These are phyloP conservation scores for Venustoraphidia nigricollis DNA, from an alignment of 2,888 invertebrate species.

Conservation along the genomic window DNA sequence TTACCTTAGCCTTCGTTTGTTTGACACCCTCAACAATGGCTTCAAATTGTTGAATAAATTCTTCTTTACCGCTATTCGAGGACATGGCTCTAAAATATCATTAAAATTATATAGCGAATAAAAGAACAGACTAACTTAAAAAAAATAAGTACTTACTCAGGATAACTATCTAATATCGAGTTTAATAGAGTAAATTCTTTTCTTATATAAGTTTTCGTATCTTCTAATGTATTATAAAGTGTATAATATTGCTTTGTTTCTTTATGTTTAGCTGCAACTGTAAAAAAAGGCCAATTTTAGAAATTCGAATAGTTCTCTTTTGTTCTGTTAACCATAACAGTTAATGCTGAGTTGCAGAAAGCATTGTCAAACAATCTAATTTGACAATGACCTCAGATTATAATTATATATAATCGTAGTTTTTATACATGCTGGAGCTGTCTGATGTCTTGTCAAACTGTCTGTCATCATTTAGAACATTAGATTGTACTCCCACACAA, in stretches of 20 bases:
- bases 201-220: conserved; percentile 82
- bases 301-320: not conserved
- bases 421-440: too few relatives aligned
- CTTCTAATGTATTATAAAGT: conserved; percentile 86
- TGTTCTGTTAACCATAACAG: too few relatives aligned
- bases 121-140: conserved; percentile 8
- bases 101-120: conserved; percentile 3
- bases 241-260: conserved; percentile 97
- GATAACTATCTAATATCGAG: conserved; percentile 79
- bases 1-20: conserved; percentile 66
- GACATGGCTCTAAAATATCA: conserved; percentile 57
- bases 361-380: too few relatives aligned
- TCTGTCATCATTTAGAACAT: too few relatives aligned
- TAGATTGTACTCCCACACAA: too few relatives aligned
- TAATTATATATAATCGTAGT: too few relatives aligned
- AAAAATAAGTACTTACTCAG: conserved; percentile 43
- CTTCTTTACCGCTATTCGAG: conserved; percentile 61
- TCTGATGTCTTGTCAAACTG: too few relatives aligned
- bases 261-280: conserved; percentile 87
- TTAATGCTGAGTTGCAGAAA: too few relatives aligned
- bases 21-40: conserved; percentile 81
- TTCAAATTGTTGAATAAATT: conserved; percentile 83
- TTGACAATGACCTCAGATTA: too few relatives aligned
- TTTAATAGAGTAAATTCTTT: conserved; percentile 81
- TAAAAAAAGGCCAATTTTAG: conserved; percentile 16